Percentiles rank a stretch among this genome's conserved stretches.
These are phyloP conservation scores for Odontesthes bonariensis DNA, from an alignment of 2,113 vertebrate species.

Conservation along the genomic window DNA sequence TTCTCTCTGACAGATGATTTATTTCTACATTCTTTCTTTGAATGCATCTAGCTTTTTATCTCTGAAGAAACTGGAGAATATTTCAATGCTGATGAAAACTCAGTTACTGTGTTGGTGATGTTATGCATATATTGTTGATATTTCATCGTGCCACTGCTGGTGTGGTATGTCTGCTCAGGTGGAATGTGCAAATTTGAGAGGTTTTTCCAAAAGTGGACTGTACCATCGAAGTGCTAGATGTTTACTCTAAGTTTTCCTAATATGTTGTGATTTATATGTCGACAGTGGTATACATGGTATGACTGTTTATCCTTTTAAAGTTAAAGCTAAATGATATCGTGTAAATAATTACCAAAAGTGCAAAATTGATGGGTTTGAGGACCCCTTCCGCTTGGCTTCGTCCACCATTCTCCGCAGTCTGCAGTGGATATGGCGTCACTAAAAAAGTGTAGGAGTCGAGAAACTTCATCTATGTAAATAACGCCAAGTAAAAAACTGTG, in stretches of 20 bases:
- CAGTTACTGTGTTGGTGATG: no score
- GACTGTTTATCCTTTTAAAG: rapidly evolving
- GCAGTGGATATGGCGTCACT: conserved; percentile 78
- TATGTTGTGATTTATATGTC: background rate
- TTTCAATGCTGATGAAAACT: no score
- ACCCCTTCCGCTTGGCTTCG: conserved; percentile 39
- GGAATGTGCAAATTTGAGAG: conserved; percentile 65
- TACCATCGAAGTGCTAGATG: conserved; percentile 48
- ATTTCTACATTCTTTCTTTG: rapidly evolving
- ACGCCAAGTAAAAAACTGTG: conserved; percentile 34
- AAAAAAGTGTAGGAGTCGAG: conserved; percentile 76
- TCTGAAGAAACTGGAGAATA: no score
- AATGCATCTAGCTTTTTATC: background rate
- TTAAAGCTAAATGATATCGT: rapidly evolving
- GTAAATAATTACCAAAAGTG: background rate
- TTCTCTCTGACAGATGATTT: background rate
- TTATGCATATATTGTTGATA: background rate
- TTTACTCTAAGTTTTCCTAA: background rate
- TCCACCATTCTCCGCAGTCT: conserved; percentile 70
- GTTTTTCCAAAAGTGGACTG: conserved; percentile 72
- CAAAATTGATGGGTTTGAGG: background rate
- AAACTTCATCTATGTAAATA: conserved; percentile 83
- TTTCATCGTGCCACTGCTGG: background rate
- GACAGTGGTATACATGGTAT: background rate
- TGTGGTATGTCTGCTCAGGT: conserved; percentile 13